These are phyloP conservation scores for Oeneis ivallda DNA, from an alignment of 2,888 invertebrate species.

Conservation along the genomic window DNA sequence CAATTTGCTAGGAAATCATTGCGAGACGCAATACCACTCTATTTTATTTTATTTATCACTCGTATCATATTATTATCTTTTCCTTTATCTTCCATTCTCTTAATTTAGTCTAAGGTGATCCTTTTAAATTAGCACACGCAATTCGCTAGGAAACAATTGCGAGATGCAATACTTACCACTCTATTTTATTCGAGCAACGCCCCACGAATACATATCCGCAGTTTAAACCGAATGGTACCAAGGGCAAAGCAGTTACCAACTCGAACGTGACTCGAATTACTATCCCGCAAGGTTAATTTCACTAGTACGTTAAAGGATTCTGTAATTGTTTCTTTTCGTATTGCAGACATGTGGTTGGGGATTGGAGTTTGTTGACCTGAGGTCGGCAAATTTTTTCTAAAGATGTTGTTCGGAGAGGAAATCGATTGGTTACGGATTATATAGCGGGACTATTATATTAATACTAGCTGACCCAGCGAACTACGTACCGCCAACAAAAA, in stretches of 20 bases:
- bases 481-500: no score
- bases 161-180: slow-evolving; percentile 23
- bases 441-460: no score
- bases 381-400: background rate
- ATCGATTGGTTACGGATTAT: no score
- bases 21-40: slow-evolving; percentile 24
- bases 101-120: no score
- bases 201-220: slow-evolving; percentile 39
- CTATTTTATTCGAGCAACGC: slow-evolving; percentile 32
- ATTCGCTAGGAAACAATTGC: slow-evolving; percentile 33
- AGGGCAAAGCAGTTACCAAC: slow-evolving; percentile 42
- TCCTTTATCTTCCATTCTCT: no score
- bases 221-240: slow-evolving; percentile 38
- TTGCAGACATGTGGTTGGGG: slow-evolving; percentile 9
- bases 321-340: slow-evolving; percentile 3
- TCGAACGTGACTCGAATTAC: slow-evolving; percentile 39
- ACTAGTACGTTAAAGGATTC: slow-evolving; percentile 20
- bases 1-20: slow-evolving; percentile 32
- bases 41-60: no score
- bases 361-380: slow-evolving; percentile 14
- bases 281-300: slow-evolving; percentile 45
- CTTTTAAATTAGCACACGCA: no score
- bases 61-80: no score
- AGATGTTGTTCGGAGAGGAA: background rate
- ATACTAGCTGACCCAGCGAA: no score